Evolutionary conservation across 2,797 vertebrate species (phyloP).

Genomic region (Halcyon leucocephala): DNA sequence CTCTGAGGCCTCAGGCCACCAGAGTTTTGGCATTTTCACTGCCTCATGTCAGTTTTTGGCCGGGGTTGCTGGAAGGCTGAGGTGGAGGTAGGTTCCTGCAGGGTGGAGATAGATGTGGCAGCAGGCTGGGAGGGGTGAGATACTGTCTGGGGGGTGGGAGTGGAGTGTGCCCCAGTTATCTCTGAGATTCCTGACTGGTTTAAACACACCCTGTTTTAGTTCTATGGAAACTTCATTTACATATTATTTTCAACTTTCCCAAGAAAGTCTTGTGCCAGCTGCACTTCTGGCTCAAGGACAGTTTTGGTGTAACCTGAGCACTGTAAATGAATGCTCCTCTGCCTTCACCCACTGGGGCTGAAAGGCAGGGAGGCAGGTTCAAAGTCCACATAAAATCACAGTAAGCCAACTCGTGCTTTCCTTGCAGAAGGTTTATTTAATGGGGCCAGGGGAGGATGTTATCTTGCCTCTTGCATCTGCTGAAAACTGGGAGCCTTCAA

Average conservation of each 20-base stretch:
- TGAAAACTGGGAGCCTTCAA: background rate
- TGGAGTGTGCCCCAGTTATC: background rate
- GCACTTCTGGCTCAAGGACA: background rate
- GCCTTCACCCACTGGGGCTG: fast-evolving
- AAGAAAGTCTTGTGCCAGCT: background rate
- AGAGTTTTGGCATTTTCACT: background rate
- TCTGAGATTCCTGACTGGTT: background rate
- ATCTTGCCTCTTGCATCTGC: background rate
- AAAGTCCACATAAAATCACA: background rate
- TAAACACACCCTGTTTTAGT: background rate
- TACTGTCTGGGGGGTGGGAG: background rate
- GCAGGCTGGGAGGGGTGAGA: background rate
- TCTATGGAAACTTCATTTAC: background rate
- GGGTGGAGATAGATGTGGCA: background rate
- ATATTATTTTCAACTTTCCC: background rate
- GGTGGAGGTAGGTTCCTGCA: background rate
- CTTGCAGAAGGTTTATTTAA: background rate
- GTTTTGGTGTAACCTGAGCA: background rate
- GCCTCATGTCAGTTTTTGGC: background rate
- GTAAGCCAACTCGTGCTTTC: background rate
- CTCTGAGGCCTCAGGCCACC: background rate
- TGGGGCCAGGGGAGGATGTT: background rate
- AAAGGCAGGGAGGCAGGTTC: background rate
- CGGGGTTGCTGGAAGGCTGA: background rate
- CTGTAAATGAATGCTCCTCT: background rate